Evolutionary conservation across 2,797 vertebrate genomes (phyloP), one percentile per base, ranked within the genome.

Genomic region (Sebastes matsubarae): DNA sequence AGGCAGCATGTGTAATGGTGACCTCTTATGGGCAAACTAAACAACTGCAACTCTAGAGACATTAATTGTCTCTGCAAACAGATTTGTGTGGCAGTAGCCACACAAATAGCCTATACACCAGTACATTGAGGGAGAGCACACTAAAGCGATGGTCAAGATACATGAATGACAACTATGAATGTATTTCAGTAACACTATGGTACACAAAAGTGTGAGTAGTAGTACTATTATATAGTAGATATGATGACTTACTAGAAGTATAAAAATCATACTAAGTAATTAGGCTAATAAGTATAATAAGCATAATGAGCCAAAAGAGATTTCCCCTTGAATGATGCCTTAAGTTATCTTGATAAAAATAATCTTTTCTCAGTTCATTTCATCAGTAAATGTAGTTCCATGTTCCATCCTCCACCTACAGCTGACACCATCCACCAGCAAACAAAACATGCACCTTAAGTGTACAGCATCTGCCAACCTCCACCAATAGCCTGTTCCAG

Each of bases 11-110:
- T 57, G 52, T 22, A 36, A 25, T 64, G 52, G 68, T 11, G 30
- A 2, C 72, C 61, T 82, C 91, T 82, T 77, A 81, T 92, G 90
- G 73, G 1, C 7, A 65, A 77, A 52, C 13, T 3, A 10, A n/a
- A 64, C 13, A 69, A 72, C 32, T 88, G 52, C 77, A 88, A 20
- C 18, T 65, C 1, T 25, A 2, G 13, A 60, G 18, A 67, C 6
- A 18, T 36, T 20, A 24, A 25, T 67, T 1, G 50, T 14, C n/a
- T 10, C 18, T 18, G 5, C 2, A 58, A 34, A 61, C n/a, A 59
- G 2, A 10, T 72, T 18, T 57, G 11, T 20, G n/a, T 27, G 12
- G 14, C 20, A 68, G 16, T n/a, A n/a, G 7, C 20, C 5, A 29
- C 2, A 72, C 11, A 66, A 13, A 27, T 42, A 42, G 10, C 54